These are phyloP conservation scores for Micrasema longulum DNA, from an alignment of 1,140 invertebrate genomes.

Conservation along the genomic window DNA sequence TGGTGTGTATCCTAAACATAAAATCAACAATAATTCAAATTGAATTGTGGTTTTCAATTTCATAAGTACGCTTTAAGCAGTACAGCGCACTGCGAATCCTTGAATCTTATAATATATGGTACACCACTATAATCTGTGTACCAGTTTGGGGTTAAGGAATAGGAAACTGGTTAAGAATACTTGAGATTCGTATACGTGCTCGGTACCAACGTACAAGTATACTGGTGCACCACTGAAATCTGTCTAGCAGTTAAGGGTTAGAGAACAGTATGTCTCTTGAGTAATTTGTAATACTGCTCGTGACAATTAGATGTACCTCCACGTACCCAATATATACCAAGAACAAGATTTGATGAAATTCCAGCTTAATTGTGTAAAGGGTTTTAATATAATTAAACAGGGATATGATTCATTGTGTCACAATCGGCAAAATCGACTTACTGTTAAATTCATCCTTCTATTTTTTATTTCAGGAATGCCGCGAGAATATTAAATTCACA, in stretches of 20 bases:
- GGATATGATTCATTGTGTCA: too few relatives aligned
- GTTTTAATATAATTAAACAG: slow-evolving; percentile 5
- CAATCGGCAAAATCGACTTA: too few relatives aligned
- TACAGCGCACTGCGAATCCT: not conserved
- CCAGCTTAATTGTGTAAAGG: slow-evolving; percentile 27
- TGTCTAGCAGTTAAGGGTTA: slow-evolving; percentile 1
- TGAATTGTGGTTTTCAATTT: too few relatives aligned
- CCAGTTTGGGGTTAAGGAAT: too few relatives aligned
- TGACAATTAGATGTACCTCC: not conserved
- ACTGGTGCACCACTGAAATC: slow-evolving; percentile 17
- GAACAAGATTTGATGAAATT: slow-evolving; percentile 30
- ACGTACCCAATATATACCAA: not conserved
- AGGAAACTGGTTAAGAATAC: too few relatives aligned
- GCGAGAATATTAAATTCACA: too few relatives aligned
- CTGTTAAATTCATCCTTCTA: too few relatives aligned
- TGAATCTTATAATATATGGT: not conserved
- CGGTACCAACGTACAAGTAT: not conserved
- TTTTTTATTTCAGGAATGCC: too few relatives aligned
- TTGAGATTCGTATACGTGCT: too few relatives aligned
- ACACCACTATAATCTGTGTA: slow-evolving; percentile 1
- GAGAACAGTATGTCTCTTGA: slow-evolving; percentile 3
- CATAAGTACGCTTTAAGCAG: too few relatives aligned
- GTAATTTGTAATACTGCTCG: slow-evolving; percentile 21
- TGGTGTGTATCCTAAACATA: too few relatives aligned
- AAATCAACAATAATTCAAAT: too few relatives aligned